Base-by-base conservation (phyloP, 2,113 vertebrate genomes). In the Scomber colias region DNA sequence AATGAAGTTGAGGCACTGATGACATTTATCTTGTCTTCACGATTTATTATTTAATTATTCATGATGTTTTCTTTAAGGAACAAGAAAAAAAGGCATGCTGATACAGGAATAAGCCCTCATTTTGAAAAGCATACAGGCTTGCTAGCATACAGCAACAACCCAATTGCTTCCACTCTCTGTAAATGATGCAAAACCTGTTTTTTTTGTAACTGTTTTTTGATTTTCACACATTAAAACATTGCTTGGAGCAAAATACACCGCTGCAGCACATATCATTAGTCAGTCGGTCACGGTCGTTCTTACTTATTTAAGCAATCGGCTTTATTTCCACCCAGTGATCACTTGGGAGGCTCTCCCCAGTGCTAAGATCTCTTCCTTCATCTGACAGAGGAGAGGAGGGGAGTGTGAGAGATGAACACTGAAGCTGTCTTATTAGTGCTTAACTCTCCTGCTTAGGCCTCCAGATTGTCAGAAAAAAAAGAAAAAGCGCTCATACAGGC, bases 391-490 rank as follows among this genome's bases (percentile, higher is more conserved):
- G 56, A 79, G 73, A 54, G 72, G 62, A 76, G 74, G 77, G 74
- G 24, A 48, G 56, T 16, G 72, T 24, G 68, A 16, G 13, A 86
- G 85, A 82, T 77, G 78, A 87, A 90, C 62, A 68, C 73, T 61
- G 76, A 89, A 83, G 83, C 84, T 86, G 89, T 85, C 91, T 88
- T 90, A 92, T 92, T 92, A 89, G 91, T 57, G 66, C 83, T 86
- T 76, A 87, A 88, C 83, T 87, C 81, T 81, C 56, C 75, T 79
- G 71, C 71, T 92, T 70, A 86, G 71, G 54, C 72, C 62, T 65
- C 49, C 63, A 72, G 85, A 93, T 88, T 94, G 91, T 87, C 87
- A 71, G 77, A 56, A 55, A 82, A 85, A 83, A 77, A 68, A 21
- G 54, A 56, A 83, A 87, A 87, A 82, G 57, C 78, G 73, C 61